Evolutionary conservation across 2,888 invertebrate genomes (phyloP).

Genomic region (Calliopum simillimum): DNA sequence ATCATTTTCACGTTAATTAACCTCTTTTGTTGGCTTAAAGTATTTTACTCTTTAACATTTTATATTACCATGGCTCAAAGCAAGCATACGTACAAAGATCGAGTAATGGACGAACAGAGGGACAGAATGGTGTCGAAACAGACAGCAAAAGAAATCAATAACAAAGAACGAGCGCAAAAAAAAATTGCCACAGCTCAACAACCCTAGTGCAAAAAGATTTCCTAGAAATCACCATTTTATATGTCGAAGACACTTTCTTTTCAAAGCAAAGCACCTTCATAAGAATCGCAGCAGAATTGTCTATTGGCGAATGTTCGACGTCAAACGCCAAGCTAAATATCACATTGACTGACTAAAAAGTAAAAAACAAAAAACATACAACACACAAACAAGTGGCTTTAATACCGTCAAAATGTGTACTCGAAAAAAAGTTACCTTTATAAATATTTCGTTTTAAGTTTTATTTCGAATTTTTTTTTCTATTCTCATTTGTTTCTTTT

Average conservation of each 20-base stretch:
- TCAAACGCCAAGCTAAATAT: background rate
- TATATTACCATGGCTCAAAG: slow-evolving; percentile 20
- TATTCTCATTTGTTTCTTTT: no score
- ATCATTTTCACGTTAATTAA: slow-evolving; percentile 55
- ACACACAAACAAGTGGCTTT: background rate
- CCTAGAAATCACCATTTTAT: background rate
- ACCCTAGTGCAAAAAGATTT: background rate
- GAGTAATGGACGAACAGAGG: background rate
- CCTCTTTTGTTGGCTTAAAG: slow-evolving; percentile 48
- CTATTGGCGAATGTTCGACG: slow-evolving; percentile 6
- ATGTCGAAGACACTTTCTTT: background rate
- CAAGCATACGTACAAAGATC: background rate
- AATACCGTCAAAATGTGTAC: background rate
- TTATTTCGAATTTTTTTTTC: no score
- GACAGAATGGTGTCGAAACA: background rate
- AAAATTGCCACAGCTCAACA: slow-evolving; percentile 14
- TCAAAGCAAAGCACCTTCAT: background rate
- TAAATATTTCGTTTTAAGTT: no score
- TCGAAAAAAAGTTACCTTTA: background rate
- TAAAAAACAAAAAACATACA: background rate
- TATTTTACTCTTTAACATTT: slow-evolving; percentile 34
- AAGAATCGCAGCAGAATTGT: background rate
- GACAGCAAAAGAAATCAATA: background rate
- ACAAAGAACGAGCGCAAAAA: background rate
- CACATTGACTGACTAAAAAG: background rate